Percentiles rank a stretch among this genome's conserved stretches.
phyloP scores from a whole-genome alignment of 2,888 invertebrate species.

The Cheilosia urbana region DNA sequence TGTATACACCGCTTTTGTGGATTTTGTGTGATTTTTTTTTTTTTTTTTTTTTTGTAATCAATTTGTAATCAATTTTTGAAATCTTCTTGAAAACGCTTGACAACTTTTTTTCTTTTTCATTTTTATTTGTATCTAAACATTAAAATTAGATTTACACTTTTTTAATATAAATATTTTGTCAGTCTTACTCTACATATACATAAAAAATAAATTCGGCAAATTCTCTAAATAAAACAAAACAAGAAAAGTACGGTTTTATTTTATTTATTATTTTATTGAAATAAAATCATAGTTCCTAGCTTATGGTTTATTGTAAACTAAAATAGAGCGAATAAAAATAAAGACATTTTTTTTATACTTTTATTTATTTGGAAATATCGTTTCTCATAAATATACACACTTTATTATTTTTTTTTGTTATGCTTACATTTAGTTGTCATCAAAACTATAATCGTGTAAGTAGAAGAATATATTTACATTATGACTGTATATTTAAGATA shows the following conservation, averaged over 20 bases:
- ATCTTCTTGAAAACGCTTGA: slow-evolving; percentile 43
- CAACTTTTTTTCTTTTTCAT: slow-evolving; percentile 22
- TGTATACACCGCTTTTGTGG: slow-evolving; percentile 30
- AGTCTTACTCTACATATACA: slow-evolving; percentile 75
- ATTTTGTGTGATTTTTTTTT: no score
- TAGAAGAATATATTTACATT: slow-evolving; percentile 75
- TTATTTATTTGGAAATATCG: slow-evolving; percentile 40
- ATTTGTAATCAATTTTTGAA: slow-evolving; percentile 9
- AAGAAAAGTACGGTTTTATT: slow-evolving; percentile 1
- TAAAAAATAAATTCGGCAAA: slow-evolving; percentile 74
- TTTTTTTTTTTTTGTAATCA: slow-evolving; percentile 11
- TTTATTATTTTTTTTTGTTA: slow-evolving; percentile 18
- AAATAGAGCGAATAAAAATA: slow-evolving; percentile 44
- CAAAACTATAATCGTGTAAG: slow-evolving; percentile 62
- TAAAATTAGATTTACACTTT: slow-evolving; percentile 40
- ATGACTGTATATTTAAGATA: slow-evolving; percentile 51
- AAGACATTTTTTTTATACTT: slow-evolving; percentile 19
- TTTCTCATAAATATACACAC: slow-evolving; percentile 61
- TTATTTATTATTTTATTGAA: slow-evolving; percentile 12
- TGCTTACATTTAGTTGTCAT: slow-evolving; percentile 33
- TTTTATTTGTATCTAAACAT: slow-evolving; percentile 54
- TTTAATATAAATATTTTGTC: slow-evolving; percentile 69
- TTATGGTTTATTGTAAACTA: slow-evolving; percentile 3
- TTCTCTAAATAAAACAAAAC: slow-evolving; percentile 36
- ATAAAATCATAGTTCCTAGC: neutral